These are phyloP conservation scores for Malthinus flaveolus DNA, from an alignment of 2,888 invertebrate species.

Conservation along the genomic window DNA sequence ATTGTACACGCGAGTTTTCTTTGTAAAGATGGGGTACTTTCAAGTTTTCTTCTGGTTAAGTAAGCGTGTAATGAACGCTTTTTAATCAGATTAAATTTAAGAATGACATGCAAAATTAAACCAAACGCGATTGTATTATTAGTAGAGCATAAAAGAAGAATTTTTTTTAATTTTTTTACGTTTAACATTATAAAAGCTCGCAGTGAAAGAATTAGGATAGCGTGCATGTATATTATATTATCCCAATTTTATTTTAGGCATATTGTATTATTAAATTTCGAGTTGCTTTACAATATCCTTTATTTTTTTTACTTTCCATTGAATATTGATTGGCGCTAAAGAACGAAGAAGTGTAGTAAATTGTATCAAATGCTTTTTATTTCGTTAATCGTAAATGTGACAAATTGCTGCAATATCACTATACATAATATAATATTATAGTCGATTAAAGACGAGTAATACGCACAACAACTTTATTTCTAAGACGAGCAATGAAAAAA, in stretches of 20 bases:
- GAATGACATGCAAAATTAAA: slow-evolving; percentile 14
- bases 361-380: too few species aligned
- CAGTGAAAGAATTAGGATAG: slow-evolving; percentile 1
- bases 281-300: too few species aligned
- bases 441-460: too few species aligned
- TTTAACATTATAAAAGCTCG: background rate
- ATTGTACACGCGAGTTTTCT: too few species aligned
- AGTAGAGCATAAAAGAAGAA: background rate
- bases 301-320: background rate
- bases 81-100: slow-evolving; percentile 14
- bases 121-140: background rate
- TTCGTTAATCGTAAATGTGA: too few species aligned
- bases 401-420: too few species aligned
- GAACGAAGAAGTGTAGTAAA: too few species aligned
- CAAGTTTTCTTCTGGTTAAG: slow-evolving; percentile 9
- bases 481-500: too few species aligned
- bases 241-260: slow-evolving; percentile 1
- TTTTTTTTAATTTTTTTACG: background rate
- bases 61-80: slow-evolving; percentile 18
- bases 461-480: too few species aligned
- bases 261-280: background rate
- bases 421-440: too few species aligned
- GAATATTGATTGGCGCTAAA: background rate
- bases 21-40: background rate
- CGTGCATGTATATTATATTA: slow-evolving; percentile 5